phyloP scores from a whole-genome alignment of 2,113 vertebrate species.

The Boleophthalmus pectinirostris region DNA sequence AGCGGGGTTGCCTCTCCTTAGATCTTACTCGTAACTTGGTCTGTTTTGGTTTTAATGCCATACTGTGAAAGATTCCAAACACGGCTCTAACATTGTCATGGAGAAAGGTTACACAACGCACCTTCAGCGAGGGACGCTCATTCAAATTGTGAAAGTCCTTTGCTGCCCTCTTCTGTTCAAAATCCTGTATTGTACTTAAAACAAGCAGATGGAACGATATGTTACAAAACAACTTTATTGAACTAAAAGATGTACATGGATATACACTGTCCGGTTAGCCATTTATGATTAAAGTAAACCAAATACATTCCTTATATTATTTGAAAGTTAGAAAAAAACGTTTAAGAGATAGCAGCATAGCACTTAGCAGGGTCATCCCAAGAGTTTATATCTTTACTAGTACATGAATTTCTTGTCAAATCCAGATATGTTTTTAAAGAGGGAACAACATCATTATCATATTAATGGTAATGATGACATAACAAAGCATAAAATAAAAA shows the following conservation, averaged over 20 bases:
- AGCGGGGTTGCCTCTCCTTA: no score
- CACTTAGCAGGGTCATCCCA: no score
- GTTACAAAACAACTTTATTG: background rate
- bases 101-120: no score
- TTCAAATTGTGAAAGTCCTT: background rate
- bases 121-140: background rate
- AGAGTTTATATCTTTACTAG: no score
- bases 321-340: background rate
- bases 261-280: no score
- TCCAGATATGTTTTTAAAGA: background rate
- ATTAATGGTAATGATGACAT: background rate
- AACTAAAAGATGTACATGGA: background rate
- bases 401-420: background rate
- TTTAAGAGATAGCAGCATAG: no score
- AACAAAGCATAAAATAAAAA: background rate
- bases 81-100: no score
- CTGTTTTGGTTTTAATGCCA: no score
- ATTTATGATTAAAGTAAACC: no score
- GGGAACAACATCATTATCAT: background rate
- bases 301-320: background rate
- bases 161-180: background rate
- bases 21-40: no score
- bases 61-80: no score
- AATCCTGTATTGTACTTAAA: background rate
- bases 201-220: no score